Conservation (phyloP, 2,113 vertebrate genomes). For the Coturnix japonica region DNA sequence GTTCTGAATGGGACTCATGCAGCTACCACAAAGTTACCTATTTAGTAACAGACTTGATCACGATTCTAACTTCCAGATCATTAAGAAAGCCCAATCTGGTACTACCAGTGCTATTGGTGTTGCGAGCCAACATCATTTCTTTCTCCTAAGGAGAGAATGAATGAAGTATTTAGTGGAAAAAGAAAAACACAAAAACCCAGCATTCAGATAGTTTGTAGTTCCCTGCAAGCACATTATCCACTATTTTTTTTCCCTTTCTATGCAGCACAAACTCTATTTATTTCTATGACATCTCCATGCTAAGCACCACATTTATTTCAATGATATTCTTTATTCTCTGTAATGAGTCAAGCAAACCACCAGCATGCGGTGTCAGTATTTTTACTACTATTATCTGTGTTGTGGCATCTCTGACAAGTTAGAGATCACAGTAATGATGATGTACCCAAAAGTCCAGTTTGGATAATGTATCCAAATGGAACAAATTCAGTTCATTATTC, state of each 20-base stretch:
- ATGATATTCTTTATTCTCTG: neutral
- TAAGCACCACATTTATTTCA: neutral
- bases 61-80: slow-evolving; percentile 21
- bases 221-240: neutral
- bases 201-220: neutral
- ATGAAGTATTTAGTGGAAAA: neutral
- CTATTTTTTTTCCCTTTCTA: neutral
- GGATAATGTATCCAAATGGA: slow-evolving; percentile 15
- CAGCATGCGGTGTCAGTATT: neutral
- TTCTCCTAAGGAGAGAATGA: neutral
- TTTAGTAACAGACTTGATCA: slow-evolving; percentile 20
- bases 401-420: neutral
- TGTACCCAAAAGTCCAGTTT: slow-evolving; percentile 13
- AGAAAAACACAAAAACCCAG: neutral
- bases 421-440: slow-evolving; percentile 16
- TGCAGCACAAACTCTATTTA: neutral
- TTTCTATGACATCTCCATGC: neutral
- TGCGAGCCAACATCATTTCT: neutral
- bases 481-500: slow-evolving; percentile 48
- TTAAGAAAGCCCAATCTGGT: slow-evolving; percentile 24
- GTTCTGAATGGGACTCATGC: neutral
- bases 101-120: neutral
- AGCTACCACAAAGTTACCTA: slow-evolving; percentile 17
- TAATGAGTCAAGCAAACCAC: neutral
- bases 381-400: neutral